Base-by-base conservation (phyloP, 1,140 invertebrate genomes). In the Musca domestica region DNA sequence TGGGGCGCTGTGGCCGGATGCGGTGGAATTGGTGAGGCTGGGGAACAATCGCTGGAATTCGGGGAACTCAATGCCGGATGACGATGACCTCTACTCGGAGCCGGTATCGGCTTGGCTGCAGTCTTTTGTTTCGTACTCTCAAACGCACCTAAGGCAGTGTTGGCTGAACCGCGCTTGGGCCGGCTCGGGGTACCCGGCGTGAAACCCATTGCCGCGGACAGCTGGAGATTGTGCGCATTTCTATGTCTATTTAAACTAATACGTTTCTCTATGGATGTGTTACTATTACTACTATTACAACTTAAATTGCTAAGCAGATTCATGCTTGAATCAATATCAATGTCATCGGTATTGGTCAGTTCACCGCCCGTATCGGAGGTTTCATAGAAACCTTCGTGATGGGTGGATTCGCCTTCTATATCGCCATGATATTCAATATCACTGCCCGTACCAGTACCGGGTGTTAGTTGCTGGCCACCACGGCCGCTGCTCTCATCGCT, bases 271-370 rank as follows among this genome's bases (percentile, higher is more conserved):
- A 76, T 71, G 41, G 70, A 69, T 61, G 67, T 64, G 64, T 68
- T 68, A 76, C 76, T 80, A 75, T 80, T 80, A 78, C 77, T 80
- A 78, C 77, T 80, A 77, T 80, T 80, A 80, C 74, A 80, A 76
- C 77, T 80, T 74, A 80, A 74, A 71, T 80, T 80, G 75, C 77
- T 80, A 56, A 78, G 77, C 56, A 80, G 71, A 69, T 80, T 80
- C 69, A 77, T 72, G 67, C 78, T 80, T 23, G 77, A 80, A 71
- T 80, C 75, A 22, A 72, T 73, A 10, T 77, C 77, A 48, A 77
- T 74, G 17, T 78, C 76, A 20, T 80, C 77, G n/a, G 76, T 79
- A 47, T 77, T 77, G 65, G 78, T 80, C 15, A 80, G 66, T 22
- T 80, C 76, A 20, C 76, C 78, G 15, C 77, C 76, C 30, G 78